Conservation (phyloP, 2,797 vertebrate species). For the Triplophysa bombifrons region DNA sequence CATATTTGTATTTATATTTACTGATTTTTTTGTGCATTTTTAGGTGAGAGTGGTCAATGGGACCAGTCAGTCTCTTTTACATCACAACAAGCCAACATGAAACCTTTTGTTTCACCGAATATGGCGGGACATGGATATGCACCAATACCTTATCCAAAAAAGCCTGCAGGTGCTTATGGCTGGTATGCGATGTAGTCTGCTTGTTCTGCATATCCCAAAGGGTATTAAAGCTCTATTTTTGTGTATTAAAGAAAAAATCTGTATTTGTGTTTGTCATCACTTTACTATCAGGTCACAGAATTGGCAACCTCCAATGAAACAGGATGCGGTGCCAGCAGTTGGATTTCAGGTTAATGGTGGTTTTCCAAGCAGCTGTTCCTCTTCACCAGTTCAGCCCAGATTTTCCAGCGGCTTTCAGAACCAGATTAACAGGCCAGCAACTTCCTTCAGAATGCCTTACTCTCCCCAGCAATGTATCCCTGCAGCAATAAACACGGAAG, state of each 20-base stretch:
- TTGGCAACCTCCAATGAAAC: slow-evolving; percentile 54
- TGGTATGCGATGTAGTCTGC: slow-evolving; percentile 58
- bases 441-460: slow-evolving; percentile 51
- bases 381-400: slow-evolving; percentile 54
- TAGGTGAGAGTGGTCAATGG: slow-evolving; percentile 65
- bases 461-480: slow-evolving; percentile 60
- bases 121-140: slow-evolving; percentile 53
- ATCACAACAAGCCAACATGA: slow-evolving; percentile 55
- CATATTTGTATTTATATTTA: not conserved
- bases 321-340: slow-evolving; percentile 47
- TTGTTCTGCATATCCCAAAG: not conserved
- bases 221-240: not conserved
- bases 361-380: slow-evolving; percentile 48
- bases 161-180: slow-evolving; percentile 54
- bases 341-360: slow-evolving; percentile 51
- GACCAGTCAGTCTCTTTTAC: slow-evolving; percentile 55
- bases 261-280: not conserved
- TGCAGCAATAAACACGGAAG: slow-evolving; percentile 44
- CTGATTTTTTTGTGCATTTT: not conserved
- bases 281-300: slow-evolving; percentile 60
- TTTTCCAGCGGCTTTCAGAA: slow-evolving; percentile 54
- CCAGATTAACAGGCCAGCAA: slow-evolving; percentile 46
- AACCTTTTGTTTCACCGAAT: slow-evolving; percentile 61
- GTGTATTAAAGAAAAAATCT: not conserved
- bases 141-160: slow-evolving; percentile 68